Evolutionary conservation across 2,113 vertebrate genomes (phyloP).

Genomic region (Grammomys surdaster): DNA sequence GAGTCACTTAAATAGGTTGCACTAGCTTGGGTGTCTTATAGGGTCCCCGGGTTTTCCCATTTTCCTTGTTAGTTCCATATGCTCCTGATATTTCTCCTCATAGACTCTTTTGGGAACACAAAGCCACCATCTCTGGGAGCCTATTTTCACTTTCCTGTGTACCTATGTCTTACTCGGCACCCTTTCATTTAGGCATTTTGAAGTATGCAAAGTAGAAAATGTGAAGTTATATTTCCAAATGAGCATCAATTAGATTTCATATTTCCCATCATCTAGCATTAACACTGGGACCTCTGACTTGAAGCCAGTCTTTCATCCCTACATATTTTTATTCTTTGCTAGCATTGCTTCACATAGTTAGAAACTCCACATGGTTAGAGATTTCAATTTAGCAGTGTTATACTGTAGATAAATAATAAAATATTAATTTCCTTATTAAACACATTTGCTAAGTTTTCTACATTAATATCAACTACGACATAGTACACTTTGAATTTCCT

Average conservation of each 20-base stretch:
- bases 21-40: background rate
- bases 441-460: background rate
- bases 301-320: background rate
- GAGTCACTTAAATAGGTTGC: too few relatives aligned
- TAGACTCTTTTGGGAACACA: background rate
- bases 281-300: background rate
- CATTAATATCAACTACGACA: constrained; percentile 6
- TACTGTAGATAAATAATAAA: background rate
- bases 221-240: too few relatives aligned
- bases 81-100: too few relatives aligned
- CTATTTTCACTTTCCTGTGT: background rate
- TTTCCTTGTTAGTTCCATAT: background rate
- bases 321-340: background rate
- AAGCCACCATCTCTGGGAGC: background rate
- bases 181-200: background rate
- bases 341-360: background rate
- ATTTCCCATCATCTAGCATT: background rate
- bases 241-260: background rate
- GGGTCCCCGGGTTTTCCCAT: background rate
- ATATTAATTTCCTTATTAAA: background rate
- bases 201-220: background rate
- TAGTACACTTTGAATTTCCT: background rate
- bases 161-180: background rate
- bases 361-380: constrained; percentile 17
- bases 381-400: constrained; percentile 18